These are phyloP conservation scores for Hippocampus kuda DNA, from an alignment of 2,797 vertebrate genomes.

Conservation along the genomic window DNA sequence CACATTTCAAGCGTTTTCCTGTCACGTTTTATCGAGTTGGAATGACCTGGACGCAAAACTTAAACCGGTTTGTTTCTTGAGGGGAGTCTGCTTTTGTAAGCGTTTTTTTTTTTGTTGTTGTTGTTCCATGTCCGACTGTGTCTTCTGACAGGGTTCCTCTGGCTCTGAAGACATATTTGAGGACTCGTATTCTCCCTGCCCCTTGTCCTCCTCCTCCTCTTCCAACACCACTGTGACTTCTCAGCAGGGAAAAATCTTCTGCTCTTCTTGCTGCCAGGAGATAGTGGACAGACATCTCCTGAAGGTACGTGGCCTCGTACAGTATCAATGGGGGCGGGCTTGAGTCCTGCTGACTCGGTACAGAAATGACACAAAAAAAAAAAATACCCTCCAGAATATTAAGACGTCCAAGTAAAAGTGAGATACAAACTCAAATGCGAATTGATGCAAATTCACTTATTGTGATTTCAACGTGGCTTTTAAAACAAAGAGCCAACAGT, in stretches of 20 bases:
- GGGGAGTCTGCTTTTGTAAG: not conserved
- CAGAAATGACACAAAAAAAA: no score
- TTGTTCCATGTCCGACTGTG: not conserved
- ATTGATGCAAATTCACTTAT: not conserved
- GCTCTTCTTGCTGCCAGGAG: constrained; percentile 82
- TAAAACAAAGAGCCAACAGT: not conserved
- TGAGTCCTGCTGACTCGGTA: not conserved
- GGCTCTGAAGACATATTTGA: constrained; percentile 76
- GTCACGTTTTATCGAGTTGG: not conserved
- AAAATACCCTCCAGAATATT: no score
- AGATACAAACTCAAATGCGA: no score
- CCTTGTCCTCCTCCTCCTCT: constrained; percentile 70
- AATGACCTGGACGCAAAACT: not conserved
- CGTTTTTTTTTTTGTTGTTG: not conserved
- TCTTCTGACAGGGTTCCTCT: constrained; percentile 50
- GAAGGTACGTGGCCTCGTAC: constrained; percentile 67
- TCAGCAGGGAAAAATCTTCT: constrained; percentile 66
- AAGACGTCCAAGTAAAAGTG: no score
- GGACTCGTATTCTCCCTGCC: constrained; percentile 77
- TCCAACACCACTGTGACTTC: constrained; percentile 52
- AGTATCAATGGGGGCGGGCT: not conserved
- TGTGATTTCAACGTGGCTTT: not conserved
- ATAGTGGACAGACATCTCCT: constrained; percentile 92
- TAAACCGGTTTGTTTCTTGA: not conserved
- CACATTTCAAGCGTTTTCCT: not conserved